phyloP scores from a whole-genome alignment of 2,888 invertebrate species.

The Acanthopleura granulata region DNA sequence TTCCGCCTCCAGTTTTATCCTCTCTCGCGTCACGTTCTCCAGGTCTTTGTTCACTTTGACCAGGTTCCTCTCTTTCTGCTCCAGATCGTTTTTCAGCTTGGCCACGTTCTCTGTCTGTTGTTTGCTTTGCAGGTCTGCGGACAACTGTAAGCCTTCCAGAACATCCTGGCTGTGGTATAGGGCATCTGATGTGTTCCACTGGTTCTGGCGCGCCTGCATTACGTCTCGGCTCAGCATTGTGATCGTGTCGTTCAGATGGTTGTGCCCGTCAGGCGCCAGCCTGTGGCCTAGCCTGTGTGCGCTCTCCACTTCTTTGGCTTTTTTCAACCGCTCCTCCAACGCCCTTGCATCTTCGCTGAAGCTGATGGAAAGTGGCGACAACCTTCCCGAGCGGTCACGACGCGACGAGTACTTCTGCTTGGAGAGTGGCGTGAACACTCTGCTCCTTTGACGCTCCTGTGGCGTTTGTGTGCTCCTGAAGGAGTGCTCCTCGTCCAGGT shows the following conservation, averaged over 20 bases:
- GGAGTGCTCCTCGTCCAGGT: constrained; percentile 52
- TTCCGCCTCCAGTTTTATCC: constrained; percentile 35
- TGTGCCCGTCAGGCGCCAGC: neutral
- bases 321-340: constrained; percentile 47
- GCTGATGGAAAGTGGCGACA: constrained; percentile 43
- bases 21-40: constrained; percentile 32
- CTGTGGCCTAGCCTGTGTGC: constrained; percentile 34
- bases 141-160: constrained; percentile 26
- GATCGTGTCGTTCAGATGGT: neutral
- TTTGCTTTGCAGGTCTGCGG: constrained; percentile 22
- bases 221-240: constrained; percentile 39
- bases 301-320: constrained; percentile 47
- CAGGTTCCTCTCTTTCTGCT: constrained; percentile 41
- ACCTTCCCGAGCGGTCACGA: constrained; percentile 16
- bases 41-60: constrained; percentile 35
- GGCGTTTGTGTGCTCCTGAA: constrained; percentile 33
- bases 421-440: neutral
- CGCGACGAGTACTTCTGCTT: neutral
- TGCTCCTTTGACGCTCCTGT: neutral
- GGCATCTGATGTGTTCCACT: constrained; percentile 45
- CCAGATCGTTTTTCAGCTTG: constrained; percentile 41
- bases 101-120: constrained; percentile 43
- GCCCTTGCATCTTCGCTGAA: constrained; percentile 46
- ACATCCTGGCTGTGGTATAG: constrained; percentile 46
- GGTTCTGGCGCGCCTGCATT: constrained; percentile 39